Conservation (phyloP, 2,113 vertebrate species). For the Python bivittatus region DNA sequence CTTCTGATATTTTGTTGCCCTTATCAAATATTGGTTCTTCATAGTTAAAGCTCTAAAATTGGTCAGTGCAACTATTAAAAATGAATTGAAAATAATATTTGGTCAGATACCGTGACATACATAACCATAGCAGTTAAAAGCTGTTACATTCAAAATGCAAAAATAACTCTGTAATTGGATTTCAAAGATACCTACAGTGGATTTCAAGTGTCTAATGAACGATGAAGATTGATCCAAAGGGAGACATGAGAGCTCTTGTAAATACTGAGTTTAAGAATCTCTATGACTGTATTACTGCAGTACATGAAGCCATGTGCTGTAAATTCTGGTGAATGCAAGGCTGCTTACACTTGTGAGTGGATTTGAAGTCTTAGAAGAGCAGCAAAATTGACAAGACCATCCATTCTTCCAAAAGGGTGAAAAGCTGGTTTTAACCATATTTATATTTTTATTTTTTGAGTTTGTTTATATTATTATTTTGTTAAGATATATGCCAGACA, state of each 20-base stretch:
- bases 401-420: background rate
- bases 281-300: background rate
- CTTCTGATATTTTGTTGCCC: background rate
- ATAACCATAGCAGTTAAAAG: too few species aligned
- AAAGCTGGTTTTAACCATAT: background rate
- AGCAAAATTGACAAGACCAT: background rate
- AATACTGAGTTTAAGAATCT: background rate
- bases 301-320: background rate
- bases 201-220: conserved; percentile 15
- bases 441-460: background rate
- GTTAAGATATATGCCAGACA: conserved; percentile 15
- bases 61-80: background rate
- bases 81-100: background rate
- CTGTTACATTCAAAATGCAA: background rate
- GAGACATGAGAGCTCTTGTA: background rate
- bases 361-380: background rate
- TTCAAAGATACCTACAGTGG: background rate
- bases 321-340: background rate
- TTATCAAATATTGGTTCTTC: background rate
- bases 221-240: background rate
- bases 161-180: background rate
- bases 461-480: background rate
- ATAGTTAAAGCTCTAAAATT: background rate
- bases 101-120: too few species aligned
- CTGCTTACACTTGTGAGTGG: background rate